Percentiles rank a stretch among this genome's conserved stretches.
Conservation (phyloP, 2,888 invertebrate genomes). For the Trissolcus japonicus region DNA sequence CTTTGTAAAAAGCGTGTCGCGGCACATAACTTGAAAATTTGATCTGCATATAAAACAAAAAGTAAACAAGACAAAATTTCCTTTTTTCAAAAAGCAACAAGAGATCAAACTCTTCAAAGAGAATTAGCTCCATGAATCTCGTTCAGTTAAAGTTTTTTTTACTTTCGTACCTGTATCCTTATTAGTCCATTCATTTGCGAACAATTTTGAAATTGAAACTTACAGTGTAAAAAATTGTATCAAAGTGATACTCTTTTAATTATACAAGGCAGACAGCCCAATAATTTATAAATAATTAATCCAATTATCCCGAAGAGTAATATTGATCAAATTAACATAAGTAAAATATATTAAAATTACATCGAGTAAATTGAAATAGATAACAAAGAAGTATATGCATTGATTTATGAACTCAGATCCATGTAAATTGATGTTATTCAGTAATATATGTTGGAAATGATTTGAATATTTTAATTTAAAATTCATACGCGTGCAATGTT, state of each 20-base stretch:
- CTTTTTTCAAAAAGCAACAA: background rate
- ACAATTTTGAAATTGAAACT: no score
- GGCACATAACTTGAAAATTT: conserved; percentile 21
- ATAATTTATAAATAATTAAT: no score
- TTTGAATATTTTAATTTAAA: background rate
- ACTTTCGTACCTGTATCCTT: conserved; percentile 5
- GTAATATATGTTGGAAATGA: no score
- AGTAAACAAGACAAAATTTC: background rate
- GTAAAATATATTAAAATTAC: background rate
- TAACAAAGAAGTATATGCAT: background rate
- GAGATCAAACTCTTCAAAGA: background rate
- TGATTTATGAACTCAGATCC: no score
- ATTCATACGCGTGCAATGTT: background rate
- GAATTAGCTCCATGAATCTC: background rate
- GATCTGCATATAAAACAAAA: conserved; percentile 11
- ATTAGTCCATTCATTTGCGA: no score
- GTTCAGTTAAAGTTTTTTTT: conserved; percentile 10
- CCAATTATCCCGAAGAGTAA: no score
- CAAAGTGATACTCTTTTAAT: no score
- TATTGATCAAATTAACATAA: no score
- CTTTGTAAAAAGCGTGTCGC: conserved; percentile 7
- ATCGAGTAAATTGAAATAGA: background rate
- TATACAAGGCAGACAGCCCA: no score
- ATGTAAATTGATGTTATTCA: no score
- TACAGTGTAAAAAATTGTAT: no score